Conservation (phyloP, 2,113 vertebrate genomes). For the Anser cygnoides region DNA sequence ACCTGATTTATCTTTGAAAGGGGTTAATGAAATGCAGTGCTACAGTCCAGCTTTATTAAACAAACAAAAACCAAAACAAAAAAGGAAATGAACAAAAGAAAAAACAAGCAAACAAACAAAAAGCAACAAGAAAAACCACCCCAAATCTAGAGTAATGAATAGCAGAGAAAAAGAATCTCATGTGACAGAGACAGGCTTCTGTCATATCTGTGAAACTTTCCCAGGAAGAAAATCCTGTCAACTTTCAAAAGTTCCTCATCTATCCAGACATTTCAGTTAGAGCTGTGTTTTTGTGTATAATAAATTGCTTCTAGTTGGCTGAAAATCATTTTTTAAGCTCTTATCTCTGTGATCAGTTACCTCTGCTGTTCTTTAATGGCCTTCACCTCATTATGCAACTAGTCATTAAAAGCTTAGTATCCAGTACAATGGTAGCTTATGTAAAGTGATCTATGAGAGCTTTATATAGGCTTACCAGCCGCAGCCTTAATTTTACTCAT, state of each 20-base stretch:
- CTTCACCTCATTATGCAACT: slow-evolving; percentile 89
- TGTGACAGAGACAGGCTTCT: background rate
- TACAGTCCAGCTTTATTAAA: background rate
- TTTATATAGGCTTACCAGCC: slow-evolving; percentile 88
- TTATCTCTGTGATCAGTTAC: slow-evolving; percentile 82
- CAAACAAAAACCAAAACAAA: background rate
- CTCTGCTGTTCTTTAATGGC: slow-evolving; percentile 82
- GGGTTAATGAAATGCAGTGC: slow-evolving; percentile 23
- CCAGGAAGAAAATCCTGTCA: slow-evolving; percentile 67
- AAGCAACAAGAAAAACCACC: background rate
- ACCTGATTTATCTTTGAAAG: slow-evolving; percentile 55
- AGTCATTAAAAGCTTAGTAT: slow-evolving; percentile 92
- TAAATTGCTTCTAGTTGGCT: slow-evolving; percentile 82
- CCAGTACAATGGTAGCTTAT: slow-evolving; percentile 89
- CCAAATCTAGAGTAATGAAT: background rate
- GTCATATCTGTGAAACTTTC: slow-evolving; percentile 44
- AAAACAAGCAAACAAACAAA: background rate
- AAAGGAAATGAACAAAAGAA: background rate
- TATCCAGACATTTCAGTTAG: slow-evolving; percentile 70
- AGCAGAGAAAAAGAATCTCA: background rate
- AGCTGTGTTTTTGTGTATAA: slow-evolving; percentile 77
- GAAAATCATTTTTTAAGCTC: slow-evolving; percentile 79
- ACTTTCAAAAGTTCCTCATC: slow-evolving; percentile 63
- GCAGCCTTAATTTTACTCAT: slow-evolving; percentile 95
- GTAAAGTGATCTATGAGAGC: slow-evolving; percentile 89